Base-by-base conservation (phyloP, 2,113 vertebrate genomes). In the Alligator mississippiensis region DNA sequence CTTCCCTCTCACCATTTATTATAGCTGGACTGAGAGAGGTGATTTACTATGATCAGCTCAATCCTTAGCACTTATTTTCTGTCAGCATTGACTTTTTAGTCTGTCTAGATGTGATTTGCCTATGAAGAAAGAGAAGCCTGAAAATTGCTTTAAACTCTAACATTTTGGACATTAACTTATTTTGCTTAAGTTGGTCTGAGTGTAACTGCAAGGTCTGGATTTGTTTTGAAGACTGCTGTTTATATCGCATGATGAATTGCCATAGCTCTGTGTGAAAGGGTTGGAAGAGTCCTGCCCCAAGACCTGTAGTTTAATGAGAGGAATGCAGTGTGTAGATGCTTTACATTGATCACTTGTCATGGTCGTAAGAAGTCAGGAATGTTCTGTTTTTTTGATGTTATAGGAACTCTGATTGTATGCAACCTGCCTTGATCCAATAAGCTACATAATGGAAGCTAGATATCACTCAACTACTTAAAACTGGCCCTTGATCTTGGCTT, bases 151-250 rank as follows among this genome's bases (percentile, higher is more conserved):
- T 47, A 17, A 27, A 25, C 80, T 55, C 28, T 72, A 6, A 17
- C 77, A 18, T 28, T 77, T 6, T 60, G 34, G 7, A 14, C 54
- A 16, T 79, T 91, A 81, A 6, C 63, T 6, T 70, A 9, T 87
- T 80, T 87, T 85, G 12, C 22, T 81, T 78, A 21, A 47, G 25
- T 22, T 74, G 15, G 25, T 88, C 93, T 92, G 14, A 2, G 70
- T 76, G 1, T 85, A 1, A 6, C 19, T 28, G 59, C 0, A 0
- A 10, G 5, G 80, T 88, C 55, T 27, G 77, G 82, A 61, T 4
- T 1, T 76, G 2, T n/a, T 82, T 85, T 87, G 59, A 11, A 54
- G 88, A 59, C 16, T 47, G 8, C 47, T 47, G 47, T 47, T 47
- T 8, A 47, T 47, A 47, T 47, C 47, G 47, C 3, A 15, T 64